phyloP scores from a whole-genome alignment of 2,113 vertebrate species.

The Podocnemis expansa region DNA sequence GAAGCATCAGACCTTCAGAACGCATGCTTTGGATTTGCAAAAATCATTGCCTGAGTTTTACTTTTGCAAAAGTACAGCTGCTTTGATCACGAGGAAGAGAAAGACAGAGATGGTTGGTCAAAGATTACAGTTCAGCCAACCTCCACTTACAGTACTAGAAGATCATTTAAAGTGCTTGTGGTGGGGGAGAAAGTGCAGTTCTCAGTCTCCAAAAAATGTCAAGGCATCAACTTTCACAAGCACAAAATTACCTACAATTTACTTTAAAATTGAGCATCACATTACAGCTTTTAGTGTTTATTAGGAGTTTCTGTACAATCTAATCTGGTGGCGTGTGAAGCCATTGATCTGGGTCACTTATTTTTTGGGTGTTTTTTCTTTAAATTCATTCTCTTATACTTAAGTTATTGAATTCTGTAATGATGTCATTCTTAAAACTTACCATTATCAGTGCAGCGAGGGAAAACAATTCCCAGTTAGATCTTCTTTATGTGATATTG shows the following conservation, averaged over 20 bases:
- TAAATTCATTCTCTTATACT: slow-evolving; percentile 51
- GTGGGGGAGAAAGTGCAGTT: neutral
- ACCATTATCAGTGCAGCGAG: slow-evolving; percentile 48
- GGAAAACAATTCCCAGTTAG: slow-evolving; percentile 60
- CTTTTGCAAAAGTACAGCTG: neutral
- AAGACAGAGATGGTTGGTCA: neutral
- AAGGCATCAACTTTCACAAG: neutral
- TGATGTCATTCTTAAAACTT: slow-evolving; percentile 46
- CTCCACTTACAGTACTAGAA: neutral
- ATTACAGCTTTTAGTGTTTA: slow-evolving; percentile 29
- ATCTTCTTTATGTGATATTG: slow-evolving; percentile 56
- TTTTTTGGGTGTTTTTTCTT: slow-evolving; percentile 36
- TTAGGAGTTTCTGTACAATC: slow-evolving; percentile 43
- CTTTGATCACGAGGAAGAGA: neutral
- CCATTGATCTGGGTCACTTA: slow-evolving; percentile 54
- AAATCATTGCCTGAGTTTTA: neutral
- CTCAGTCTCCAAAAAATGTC: neutral
- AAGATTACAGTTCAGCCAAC: rapidly evolving
- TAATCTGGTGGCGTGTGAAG: slow-evolving; percentile 39
- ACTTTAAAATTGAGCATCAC: slow-evolving; percentile 27
- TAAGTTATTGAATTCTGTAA: slow-evolving; percentile 45
- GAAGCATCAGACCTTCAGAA: neutral
- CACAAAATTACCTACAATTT: neutral
- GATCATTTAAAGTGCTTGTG: neutral
- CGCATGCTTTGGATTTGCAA: neutral